Conservation (phyloP, 2,888 invertebrate species). For the Beris morrisii region DNA sequence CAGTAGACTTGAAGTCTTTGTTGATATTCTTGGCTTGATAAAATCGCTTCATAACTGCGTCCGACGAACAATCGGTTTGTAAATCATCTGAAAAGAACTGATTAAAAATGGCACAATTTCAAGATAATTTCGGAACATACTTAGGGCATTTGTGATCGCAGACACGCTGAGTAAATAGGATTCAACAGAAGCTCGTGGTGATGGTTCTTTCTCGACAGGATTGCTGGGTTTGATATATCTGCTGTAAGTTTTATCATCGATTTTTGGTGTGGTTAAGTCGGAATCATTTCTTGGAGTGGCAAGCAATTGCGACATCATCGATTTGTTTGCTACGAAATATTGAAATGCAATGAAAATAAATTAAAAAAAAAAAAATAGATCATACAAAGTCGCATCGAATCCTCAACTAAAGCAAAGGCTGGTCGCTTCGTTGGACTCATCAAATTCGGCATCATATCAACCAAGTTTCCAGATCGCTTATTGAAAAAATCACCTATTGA, state of each 20-base stretch:
- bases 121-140: conserved; percentile 42
- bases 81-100: conserved; percentile 45
- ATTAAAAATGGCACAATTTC: background rate
- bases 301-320: conserved; percentile 18
- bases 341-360: conserved; percentile 1
- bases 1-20: too few species aligned
- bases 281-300: conserved; percentile 29
- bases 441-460: conserved; percentile 45
- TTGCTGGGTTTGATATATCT: conserved; percentile 25
- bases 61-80: conserved; percentile 46
- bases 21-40: conserved; percentile 34
- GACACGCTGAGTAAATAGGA: conserved; percentile 51
- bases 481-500: conserved; percentile 52
- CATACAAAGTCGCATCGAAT: conserved; percentile 7
- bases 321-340: background rate
- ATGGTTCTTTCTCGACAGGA: background rate
- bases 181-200: background rate
- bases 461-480: conserved; percentile 49
- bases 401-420: conserved; percentile 43
- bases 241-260: conserved; percentile 48
- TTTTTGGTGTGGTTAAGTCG: conserved; percentile 44
- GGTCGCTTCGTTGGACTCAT: conserved; percentile 43
- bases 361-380: background rate
- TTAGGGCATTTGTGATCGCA: conserved; percentile 50
- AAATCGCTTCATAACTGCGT: conserved; percentile 31